A percentile compares a stretch with the other conserved stretches of the same genome.
These are phyloP conservation scores for Hylia prasina DNA, from an alignment of 2,113 vertebrate species.

Conservation along the genomic window DNA sequence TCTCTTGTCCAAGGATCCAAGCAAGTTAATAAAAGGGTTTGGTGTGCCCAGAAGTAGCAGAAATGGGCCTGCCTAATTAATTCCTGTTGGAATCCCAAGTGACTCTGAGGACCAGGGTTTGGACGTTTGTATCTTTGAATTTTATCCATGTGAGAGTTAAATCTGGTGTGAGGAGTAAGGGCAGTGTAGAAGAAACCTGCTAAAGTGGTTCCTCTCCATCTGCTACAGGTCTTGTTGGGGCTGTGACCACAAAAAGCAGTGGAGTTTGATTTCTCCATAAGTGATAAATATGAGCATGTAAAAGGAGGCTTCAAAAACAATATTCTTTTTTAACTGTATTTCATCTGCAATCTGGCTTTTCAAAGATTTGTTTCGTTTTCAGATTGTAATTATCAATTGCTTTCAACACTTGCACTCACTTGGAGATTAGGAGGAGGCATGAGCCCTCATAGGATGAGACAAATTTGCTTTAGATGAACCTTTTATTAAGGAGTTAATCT, in stretches of 20 bases:
- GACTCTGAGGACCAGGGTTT: background rate
- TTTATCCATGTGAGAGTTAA: background rate
- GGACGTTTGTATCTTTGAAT: background rate
- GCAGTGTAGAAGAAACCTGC: background rate
- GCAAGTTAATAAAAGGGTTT: background rate
- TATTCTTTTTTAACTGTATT: background rate
- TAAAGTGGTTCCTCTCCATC: background rate
- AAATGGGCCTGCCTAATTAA: too few species aligned
- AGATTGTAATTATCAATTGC: background rate
- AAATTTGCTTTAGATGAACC: background rate
- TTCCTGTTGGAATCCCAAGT: background rate
- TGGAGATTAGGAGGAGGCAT: background rate
- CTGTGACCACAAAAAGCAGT: background rate
- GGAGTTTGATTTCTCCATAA: background rate
- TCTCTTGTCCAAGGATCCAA: background rate
- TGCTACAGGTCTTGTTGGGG: fast-evolving
- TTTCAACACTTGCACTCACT: background rate
- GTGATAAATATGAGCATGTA: background rate
- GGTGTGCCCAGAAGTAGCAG: background rate
- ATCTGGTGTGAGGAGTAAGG: background rate
- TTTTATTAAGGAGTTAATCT: background rate
- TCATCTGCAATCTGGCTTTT: background rate
- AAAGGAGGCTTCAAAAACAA: background rate
- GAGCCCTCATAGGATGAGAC: background rate
- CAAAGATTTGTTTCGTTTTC: background rate